These are phyloP conservation scores for Urocolius indicus DNA, from an alignment of 2,113 vertebrate genomes.

Conservation along the genomic window DNA sequence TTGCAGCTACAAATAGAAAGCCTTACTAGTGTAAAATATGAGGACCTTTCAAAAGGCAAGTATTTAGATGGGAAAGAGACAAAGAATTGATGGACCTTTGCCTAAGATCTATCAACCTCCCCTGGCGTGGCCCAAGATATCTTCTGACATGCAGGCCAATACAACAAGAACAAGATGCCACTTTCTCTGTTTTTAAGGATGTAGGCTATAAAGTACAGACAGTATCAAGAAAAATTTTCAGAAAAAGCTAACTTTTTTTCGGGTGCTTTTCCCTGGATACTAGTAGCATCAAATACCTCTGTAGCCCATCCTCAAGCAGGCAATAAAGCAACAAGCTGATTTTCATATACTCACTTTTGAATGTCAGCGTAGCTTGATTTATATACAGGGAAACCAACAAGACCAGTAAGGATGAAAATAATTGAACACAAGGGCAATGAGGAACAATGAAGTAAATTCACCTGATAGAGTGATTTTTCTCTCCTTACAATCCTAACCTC, in stretches of 20 bases:
- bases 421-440: conserved; percentile 4
- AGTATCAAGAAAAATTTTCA: neutral
- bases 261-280: neutral
- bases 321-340: neutral
- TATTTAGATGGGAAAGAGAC: neutral
- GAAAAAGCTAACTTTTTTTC: neutral
- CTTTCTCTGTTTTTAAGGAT: neutral
- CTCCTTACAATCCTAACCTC: conserved; percentile 6
- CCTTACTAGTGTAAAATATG: neutral
- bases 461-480: neutral
- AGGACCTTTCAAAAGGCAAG: neutral
- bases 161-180: neutral
- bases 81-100: neutral
- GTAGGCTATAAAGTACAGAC: neutral
- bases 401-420: conserved; percentile 50
- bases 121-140: neutral
- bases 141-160: neutral
- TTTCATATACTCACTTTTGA: neutral
- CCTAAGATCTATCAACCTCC: neutral
- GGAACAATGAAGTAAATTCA: conserved; percentile 34
- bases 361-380: conserved; percentile 6
- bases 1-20: neutral
- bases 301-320: neutral
- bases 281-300: neutral
- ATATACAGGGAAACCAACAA: neutral